A percentile compares a stretch with the other conserved stretches of the same genome.
Evolutionary conservation across 1,140 invertebrate species (phyloP).

Genomic region (Pachyrhynchus sulphureomaculatus): DNA sequence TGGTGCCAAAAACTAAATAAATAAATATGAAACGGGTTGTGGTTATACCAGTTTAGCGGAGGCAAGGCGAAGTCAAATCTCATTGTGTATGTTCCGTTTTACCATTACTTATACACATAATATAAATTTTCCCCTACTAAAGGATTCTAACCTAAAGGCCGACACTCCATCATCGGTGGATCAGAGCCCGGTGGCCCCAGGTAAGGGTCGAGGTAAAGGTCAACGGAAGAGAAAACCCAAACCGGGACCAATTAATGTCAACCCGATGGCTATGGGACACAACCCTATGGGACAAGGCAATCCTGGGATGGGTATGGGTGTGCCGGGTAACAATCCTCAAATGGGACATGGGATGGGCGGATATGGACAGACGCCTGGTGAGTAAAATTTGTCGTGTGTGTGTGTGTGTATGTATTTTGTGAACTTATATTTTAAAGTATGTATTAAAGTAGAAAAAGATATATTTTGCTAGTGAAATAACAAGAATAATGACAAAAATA

Average conservation of each 20-base stretch:
- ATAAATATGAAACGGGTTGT: too few species aligned
- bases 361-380: constrained; percentile 39
- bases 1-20: too few species aligned
- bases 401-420: too few species aligned
- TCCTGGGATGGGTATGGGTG: constrained; percentile 47
- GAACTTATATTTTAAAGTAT: too few species aligned
- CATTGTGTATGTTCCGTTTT: too few species aligned
- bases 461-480: too few species aligned
- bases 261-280: constrained; percentile 47
- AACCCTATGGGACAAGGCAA: constrained; percentile 51
- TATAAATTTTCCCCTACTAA: too few species aligned
- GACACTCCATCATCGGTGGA: constrained; percentile 60
- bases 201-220: constrained; percentile 53
- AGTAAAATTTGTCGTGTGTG: not conserved
- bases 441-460: not conserved
- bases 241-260: constrained; percentile 41
- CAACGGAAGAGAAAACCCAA: constrained; percentile 50
- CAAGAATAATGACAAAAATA: too few species aligned
- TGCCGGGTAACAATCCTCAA: constrained; percentile 36
- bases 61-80: too few species aligned
- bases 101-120: too few species aligned
- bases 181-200: constrained; percentile 57
- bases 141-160: constrained; percentile 49
- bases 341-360: constrained; percentile 37
- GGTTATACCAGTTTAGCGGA: too few species aligned